Evolutionary conservation across 2,113 vertebrate species (phyloP).

Genomic region (Gadus macrocephalus): DNA sequence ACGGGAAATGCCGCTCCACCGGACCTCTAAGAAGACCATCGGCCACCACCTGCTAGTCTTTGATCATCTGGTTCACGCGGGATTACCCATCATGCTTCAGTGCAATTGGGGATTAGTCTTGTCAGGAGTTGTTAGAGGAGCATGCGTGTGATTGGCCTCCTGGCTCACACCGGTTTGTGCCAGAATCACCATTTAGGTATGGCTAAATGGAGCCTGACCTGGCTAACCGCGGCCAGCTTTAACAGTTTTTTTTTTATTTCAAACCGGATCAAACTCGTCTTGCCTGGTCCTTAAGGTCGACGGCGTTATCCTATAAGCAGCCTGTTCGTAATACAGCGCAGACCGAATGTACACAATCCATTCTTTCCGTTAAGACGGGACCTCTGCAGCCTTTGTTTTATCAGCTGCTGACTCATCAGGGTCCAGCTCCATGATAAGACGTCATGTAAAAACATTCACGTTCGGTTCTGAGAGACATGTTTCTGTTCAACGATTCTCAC

Average conservation of each 20-base stretch:
- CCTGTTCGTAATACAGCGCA: too few species aligned
- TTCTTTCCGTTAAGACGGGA: too few species aligned
- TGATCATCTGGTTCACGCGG: conserved; percentile 53
- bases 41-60: conserved; percentile 26
- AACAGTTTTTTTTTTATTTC: too few species aligned
- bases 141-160: conserved; percentile 42
- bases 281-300: too few species aligned
- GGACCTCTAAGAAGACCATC: not conserved
- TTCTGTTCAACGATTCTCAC: too few species aligned
- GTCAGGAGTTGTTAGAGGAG: conserved; percentile 58
- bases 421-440: too few species aligned
- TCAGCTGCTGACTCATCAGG: not conserved
- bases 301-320: too few species aligned
- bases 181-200: not conserved
- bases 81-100: conserved; percentile 59
- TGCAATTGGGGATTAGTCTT: conserved; percentile 58
- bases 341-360: too few species aligned
- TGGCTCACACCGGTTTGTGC: not conserved
- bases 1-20: not conserved
- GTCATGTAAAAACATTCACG: not conserved
- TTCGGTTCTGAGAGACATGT: not conserved
- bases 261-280: too few species aligned
- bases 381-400: not conserved
- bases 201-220: too few species aligned
- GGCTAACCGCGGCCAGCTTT: too few species aligned